These are phyloP conservation scores for Pachyuromys duprasi DNA, from an alignment of 2,797 vertebrate genomes.

Conservation along the genomic window DNA sequence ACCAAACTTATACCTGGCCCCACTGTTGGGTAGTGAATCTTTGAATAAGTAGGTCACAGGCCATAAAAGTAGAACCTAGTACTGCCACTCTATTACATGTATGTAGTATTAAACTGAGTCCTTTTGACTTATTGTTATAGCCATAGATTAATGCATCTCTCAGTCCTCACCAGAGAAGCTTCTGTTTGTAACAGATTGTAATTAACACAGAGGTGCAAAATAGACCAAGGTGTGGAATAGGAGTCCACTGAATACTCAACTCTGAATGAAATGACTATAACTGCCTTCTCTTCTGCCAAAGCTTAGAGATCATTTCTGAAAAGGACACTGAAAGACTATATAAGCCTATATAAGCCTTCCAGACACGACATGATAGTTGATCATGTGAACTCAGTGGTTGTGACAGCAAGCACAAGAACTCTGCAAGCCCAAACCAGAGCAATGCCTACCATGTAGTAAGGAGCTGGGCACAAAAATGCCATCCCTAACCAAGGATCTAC, in stretches of 20 bases:
- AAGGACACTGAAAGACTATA: neutral
- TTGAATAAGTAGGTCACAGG: neutral
- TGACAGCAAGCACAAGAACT: neutral
- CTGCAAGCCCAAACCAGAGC: neutral
- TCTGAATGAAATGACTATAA: neutral
- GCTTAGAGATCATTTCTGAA: neutral
- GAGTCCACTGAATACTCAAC: neutral
- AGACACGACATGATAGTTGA: neutral
- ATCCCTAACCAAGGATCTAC: neutral
- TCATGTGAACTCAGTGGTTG: neutral
- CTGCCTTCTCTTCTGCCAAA: neutral
- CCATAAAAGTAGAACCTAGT: neutral
- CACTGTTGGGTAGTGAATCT: neutral
- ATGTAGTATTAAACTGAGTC: neutral
- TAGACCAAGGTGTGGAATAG: neutral
- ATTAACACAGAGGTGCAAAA: neutral
- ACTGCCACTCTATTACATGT: neutral
- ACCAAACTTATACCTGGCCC: neutral
- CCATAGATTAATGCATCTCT: neutral
- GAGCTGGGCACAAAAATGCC: neutral
- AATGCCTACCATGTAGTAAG: neutral
- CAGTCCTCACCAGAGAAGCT: neutral
- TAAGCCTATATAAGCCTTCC: neutral
- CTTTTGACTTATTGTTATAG: neutral
- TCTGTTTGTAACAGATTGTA: neutral